A percentile compares a stretch with the other conserved stretches of the same genome.
Conservation (phyloP, 1,140 invertebrate genomes). For the Drosophila repletoides region DNA sequence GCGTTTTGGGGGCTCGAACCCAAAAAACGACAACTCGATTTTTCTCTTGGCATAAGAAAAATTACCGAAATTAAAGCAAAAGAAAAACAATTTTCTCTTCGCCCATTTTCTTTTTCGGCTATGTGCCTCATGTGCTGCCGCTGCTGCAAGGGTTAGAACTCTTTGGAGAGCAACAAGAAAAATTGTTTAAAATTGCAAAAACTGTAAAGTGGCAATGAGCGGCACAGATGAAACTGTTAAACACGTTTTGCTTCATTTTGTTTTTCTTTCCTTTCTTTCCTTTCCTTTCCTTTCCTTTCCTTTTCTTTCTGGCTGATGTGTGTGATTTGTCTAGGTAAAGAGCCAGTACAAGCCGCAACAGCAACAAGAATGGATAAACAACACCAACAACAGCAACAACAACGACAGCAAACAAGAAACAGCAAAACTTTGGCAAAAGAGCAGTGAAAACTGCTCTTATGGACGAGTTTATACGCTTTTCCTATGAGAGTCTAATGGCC, state of each 20-base stretch:
- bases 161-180: slow-evolving; percentile 67
- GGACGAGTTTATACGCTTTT: background rate
- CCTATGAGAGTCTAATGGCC: no score
- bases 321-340: slow-evolving; percentile 64
- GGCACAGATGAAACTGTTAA: slow-evolving; percentile 65
- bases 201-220: slow-evolving; percentile 33
- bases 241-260: slow-evolving; percentile 64
- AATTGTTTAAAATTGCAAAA: slow-evolving; percentile 70
- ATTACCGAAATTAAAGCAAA: slow-evolving; percentile 80
- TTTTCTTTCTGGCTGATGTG: slow-evolving; percentile 34
- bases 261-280: slow-evolving; percentile 22
- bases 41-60: slow-evolving; percentile 77
- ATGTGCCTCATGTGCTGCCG: background rate
- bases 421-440: slow-evolving; percentile 44
- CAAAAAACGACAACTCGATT: slow-evolving; percentile 69
- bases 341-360: slow-evolving; percentile 20
- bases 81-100: slow-evolving; percentile 75
- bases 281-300: slow-evolving; percentile 3
- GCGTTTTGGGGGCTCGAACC: slow-evolving; percentile 41
- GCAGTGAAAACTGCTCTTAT: slow-evolving; percentile 33
- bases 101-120: background rate
- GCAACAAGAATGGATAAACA: slow-evolving; percentile 25
- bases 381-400: slow-evolving; percentile 11
- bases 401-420: slow-evolving; percentile 23
- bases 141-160: slow-evolving; percentile 57